These are phyloP conservation scores for Meloidogyne exigua DNA, from an alignment of 1,140 invertebrate species.

Conservation along the genomic window DNA sequence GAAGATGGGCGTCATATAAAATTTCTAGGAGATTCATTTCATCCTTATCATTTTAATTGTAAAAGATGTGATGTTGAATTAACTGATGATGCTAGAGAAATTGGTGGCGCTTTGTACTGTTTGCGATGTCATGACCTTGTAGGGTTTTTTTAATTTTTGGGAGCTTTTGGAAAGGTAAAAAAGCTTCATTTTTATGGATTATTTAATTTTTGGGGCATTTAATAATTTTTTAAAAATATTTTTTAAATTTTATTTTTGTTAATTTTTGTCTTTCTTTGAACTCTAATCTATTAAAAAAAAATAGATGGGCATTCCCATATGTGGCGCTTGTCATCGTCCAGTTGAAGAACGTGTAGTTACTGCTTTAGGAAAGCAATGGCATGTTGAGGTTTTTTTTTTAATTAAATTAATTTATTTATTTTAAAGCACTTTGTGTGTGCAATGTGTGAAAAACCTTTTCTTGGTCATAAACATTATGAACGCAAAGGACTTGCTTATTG, in stretches of 20 bases:
- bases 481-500: conserved; percentile 98
- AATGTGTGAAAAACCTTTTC: conserved; percentile 98
- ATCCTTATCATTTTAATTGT: conserved; percentile 99
- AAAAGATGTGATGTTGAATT: conserved; percentile 68
- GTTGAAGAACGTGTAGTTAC: conserved; percentile 95
- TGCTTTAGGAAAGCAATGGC: conserved; percentile 97
- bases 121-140: conserved; percentile 84
- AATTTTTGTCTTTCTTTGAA: not conserved
- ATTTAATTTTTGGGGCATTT: too few species aligned
- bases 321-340: conserved; percentile 89
- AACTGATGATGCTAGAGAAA: conserved; percentile 84
- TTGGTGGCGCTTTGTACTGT: conserved; percentile 92
- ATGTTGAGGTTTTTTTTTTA: conserved; percentile 76
- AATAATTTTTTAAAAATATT: not conserved
- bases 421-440: conserved; percentile 93
- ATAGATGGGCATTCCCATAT: conserved; percentile 94
- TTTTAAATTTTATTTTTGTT: not conserved
- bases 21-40: conserved; percentile 93
- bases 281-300: not conserved
- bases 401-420: not conserved
- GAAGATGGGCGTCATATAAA: conserved; percentile 92
- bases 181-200: too few species aligned
- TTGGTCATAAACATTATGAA: conserved; percentile 97
- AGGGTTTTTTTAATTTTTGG: too few species aligned
- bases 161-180: too few species aligned